Base-by-base conservation (phyloP, 2,113 vertebrate species). In the Xiphophorus maculatus region DNA sequence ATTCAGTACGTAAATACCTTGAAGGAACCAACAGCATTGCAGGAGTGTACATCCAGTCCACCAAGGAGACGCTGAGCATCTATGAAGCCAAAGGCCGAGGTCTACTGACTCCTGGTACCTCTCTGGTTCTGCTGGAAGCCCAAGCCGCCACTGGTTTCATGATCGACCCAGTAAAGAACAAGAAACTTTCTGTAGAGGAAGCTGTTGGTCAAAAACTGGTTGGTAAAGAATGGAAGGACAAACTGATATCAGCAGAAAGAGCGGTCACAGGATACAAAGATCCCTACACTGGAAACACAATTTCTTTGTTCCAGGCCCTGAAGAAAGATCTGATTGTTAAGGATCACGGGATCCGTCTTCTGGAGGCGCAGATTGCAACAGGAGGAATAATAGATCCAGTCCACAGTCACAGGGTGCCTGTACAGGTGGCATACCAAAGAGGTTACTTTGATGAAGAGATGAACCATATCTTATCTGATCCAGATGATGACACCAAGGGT, bases 131-230 rank as follows among this genome's bases (percentile, higher is more conserved):
- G 13, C 85, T 97, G 42, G 96, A 97, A 81, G 96, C 96, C 0
- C 96, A 97, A 77, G 96, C 96, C 0, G 96, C 96, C 84, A 97
- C 95, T 0, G 96, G 96, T 3, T 97, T 92, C 77, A 58, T 97
- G 82, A 94, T 96, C 0, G 95, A 97, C 70, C 96, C 96, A 0
- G 86, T 95, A 37, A 77, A 87, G 13, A 97, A 97, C 89, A 79
- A 60, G 79, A 96, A 90, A 84, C 84, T 95, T 1, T 95, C 96
- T 0, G 96, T 97, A 28, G 94, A 96, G 22, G 94, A 96, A 32
- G 96, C 95, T 0, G 62, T 93, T 0, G 19, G 77, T 0, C 77
- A 63, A 0, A 90, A 94, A 0, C 85, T 97, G 35, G 68, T 89
- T 63, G 88, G 85, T 28, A 44, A 13, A 17, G 88, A 89, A 14